Evolutionary conservation across 1,140 invertebrate species (phyloP).

Genomic region (Calosoma granatense): DNA sequence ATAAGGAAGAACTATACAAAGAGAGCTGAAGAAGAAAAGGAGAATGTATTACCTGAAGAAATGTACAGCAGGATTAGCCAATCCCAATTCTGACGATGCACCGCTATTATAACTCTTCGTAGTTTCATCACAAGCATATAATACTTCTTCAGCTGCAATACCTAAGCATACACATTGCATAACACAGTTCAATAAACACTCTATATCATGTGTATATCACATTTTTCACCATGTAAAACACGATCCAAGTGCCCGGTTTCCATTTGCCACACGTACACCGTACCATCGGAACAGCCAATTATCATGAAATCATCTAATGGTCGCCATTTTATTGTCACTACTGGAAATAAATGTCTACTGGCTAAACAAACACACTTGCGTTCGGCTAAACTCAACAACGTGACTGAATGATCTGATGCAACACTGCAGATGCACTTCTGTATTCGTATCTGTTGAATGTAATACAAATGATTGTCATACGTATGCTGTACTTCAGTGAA

Average conservation of each 20-base stretch:
- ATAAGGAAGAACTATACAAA: not conserved
- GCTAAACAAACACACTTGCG: slow-evolving; percentile 91
- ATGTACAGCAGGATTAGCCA: slow-evolving; percentile 89
- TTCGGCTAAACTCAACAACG: slow-evolving; percentile 85
- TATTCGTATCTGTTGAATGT: slow-evolving; percentile 61
- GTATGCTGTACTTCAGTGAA: slow-evolving; percentile 8
- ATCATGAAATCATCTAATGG: slow-evolving; percentile 97
- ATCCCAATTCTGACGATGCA: slow-evolving; percentile 55
- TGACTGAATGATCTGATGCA: slow-evolving; percentile 94
- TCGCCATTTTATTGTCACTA: slow-evolving; percentile 93
- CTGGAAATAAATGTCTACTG: slow-evolving; percentile 91
- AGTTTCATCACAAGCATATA: slow-evolving; percentile 92
- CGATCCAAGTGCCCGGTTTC: slow-evolving; percentile 96
- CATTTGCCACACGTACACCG: slow-evolving; percentile 99
- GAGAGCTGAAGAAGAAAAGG: too few relatives aligned
- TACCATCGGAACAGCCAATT: slow-evolving; percentile 94
- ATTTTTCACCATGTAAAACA: slow-evolving; percentile 78
- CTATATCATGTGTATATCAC: too few relatives aligned
- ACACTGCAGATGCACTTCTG: slow-evolving; percentile 94
- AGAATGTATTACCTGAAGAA: slow-evolving; percentile 80
- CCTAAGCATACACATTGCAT: slow-evolving; percentile 38
- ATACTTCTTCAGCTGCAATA: slow-evolving; percentile 90
- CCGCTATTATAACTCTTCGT: slow-evolving; percentile 40
- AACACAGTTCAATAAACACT: too few relatives aligned
- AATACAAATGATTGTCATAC: not conserved